Evolutionary conservation across 53 echinoderm and acorn worm species (phyloP).

Genomic region (Henricia sp.): DNA sequence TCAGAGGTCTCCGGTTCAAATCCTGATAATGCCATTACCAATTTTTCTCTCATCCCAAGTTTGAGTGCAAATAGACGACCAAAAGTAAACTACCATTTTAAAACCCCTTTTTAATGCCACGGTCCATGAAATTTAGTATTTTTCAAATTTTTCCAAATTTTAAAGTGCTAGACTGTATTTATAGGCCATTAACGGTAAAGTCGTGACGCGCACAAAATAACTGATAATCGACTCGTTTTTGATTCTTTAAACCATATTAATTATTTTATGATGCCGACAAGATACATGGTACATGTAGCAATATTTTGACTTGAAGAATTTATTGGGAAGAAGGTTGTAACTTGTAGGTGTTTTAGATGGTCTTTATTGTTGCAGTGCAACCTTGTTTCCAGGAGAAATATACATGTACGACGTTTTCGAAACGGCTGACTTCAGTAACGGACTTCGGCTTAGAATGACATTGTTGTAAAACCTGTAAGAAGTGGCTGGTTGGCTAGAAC

Average conservation of each 20-base stretch:
- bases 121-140: background rate
- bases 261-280: constrained; percentile 13
- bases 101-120: constrained; percentile 26
- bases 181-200: constrained; percentile 39
- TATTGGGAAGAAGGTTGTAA: too few relatives aligned
- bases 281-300: background rate
- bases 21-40: too few relatives aligned
- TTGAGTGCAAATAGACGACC: too few relatives aligned
- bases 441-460: too few relatives aligned
- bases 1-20: too few relatives aligned
- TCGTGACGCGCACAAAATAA: constrained; percentile 55
- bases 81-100: too few relatives aligned
- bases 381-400: constrained; percentile 20
- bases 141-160: constrained; percentile 22
- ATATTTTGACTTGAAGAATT: constrained; percentile 9
- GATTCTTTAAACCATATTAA: too few relatives aligned
- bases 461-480: too few relatives aligned
- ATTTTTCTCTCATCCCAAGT: too few relatives aligned
- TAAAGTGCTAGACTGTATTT: constrained; percentile 41
- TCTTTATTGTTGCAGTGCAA: constrained; percentile 6
- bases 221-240: background rate
- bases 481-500: too few relatives aligned
- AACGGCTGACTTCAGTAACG: too few relatives aligned
- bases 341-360: constrained; percentile 17
- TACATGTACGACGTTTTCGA: too few relatives aligned